These are phyloP conservation scores for Denticeps clupeoides DNA, from an alignment of 2,797 vertebrate species.

Conservation along the genomic window DNA sequence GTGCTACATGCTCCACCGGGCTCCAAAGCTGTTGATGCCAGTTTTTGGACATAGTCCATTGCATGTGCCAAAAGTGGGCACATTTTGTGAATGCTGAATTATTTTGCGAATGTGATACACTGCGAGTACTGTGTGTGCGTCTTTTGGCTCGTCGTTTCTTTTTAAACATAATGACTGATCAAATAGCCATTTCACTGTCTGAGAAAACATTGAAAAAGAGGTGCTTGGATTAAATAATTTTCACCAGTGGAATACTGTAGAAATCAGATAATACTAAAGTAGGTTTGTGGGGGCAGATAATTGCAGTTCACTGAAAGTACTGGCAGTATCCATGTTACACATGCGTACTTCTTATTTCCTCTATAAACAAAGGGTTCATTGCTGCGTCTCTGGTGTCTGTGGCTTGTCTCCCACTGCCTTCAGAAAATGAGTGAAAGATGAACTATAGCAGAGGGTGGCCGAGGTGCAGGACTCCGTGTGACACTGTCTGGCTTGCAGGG, in stretches of 20 bases:
- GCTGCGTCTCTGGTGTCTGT: conserved; percentile 43
- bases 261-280: conserved; percentile 39
- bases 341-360: conserved; percentile 46
- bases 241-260: conserved; percentile 34
- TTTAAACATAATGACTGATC: conserved; percentile 16
- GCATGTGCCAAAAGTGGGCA: too few relatives aligned
- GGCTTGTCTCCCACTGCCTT: conserved; percentile 41
- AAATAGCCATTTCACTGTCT: conserved; percentile 9
- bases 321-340: conserved; percentile 44
- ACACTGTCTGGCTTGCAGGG: conserved; percentile 11
- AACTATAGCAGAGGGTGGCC: conserved; percentile 28
- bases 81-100: too few relatives aligned
- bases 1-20: conserved; percentile 10
- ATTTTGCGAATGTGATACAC: too few relatives aligned
- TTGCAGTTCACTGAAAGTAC: conserved; percentile 43
- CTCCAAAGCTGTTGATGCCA: not conserved
- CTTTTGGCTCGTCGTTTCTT: conserved; percentile 1
- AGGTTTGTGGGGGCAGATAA: conserved; percentile 41
- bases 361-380: conserved; percentile 52
- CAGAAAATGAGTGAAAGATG: conserved; percentile 45
- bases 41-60: too few relatives aligned
- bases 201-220: conserved; percentile 19
- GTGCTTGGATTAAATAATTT: conserved; percentile 35
- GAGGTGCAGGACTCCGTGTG: conserved; percentile 19
- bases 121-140: too few relatives aligned